phyloP scores from a whole-genome alignment of 2,113 vertebrate species.

The Neolamprologus kungweensis region DNA sequence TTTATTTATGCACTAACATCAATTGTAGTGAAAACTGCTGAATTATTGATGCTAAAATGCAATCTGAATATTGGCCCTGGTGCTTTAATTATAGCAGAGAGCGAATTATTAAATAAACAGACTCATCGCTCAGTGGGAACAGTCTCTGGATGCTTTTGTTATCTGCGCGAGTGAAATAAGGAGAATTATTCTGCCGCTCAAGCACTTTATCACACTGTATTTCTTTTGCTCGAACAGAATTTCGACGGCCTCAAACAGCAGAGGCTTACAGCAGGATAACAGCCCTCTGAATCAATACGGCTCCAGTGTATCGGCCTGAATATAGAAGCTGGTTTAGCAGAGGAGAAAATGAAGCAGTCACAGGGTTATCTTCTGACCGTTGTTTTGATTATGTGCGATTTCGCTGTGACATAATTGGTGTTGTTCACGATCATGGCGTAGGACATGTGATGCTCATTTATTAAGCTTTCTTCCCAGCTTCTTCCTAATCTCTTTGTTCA shows the following conservation, averaged over 20 bases:
- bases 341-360: slow-evolving; percentile 26
- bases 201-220: slow-evolving; percentile 20
- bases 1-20: slow-evolving; percentile 78
- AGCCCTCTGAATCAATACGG: slow-evolving; percentile 26
- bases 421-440: slow-evolving; percentile 75
- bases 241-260: not conserved
- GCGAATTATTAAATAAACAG: slow-evolving; percentile 72
- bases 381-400: slow-evolving; percentile 61
- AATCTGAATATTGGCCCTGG: slow-evolving; percentile 74
- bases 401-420: slow-evolving; percentile 81
- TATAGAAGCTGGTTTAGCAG: not conserved
- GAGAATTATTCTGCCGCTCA: slow-evolving; percentile 26
- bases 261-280: not conserved
- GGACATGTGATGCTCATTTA: slow-evolving; percentile 95
- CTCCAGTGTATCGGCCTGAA: slow-evolving; percentile 1
- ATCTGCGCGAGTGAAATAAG: slow-evolving; percentile 32
- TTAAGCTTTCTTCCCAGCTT: slow-evolving; percentile 88
- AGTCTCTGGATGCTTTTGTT: slow-evolving; percentile 44
- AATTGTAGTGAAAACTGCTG: slow-evolving; percentile 78
- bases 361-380: slow-evolving; percentile 36
- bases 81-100: slow-evolving; percentile 76
- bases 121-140: slow-evolving; percentile 33
- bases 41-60: slow-evolving; percentile 82
- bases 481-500: slow-evolving; percentile 95
- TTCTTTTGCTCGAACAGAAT: slow-evolving; percentile 14